Evolutionary conservation across 2,113 vertebrate genomes (phyloP), one percentile per base, ranked within the genome.

Genomic region (Labrus mixtus): DNA sequence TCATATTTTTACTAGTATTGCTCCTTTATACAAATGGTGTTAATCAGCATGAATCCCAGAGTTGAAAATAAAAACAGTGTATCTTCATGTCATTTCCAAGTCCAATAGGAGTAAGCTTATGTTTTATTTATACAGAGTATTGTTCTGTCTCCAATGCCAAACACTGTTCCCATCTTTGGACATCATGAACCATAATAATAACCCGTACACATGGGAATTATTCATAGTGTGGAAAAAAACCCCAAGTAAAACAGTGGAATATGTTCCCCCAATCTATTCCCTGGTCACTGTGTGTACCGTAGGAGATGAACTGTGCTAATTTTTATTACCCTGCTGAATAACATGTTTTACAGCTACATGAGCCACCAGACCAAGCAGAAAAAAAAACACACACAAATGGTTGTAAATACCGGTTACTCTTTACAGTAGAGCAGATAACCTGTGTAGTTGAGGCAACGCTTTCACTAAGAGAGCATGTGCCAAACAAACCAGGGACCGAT

Each of bases 381-480:
- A 87, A 91, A 91, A 77, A 66, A 25, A 72, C 13, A 66, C 13
- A 80, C 77, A 75, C 15, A 25, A 33, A 48, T 57, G 53, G 67
- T 60, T 78, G 73, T 92, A 92, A 91, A 90, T 89, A 79, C 71
- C 79, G 50, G 58, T 33, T 29, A 68, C 72, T 73, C 82, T 13
- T 61, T 69, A 50, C 41, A 53, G 60, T 33, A 13, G 54, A 86
- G 53, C 15, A 67, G 60, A 67, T 33, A 70, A 68, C 43, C 43
- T 48, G 56, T 51, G 59, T 79, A 60, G 68, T 81, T 73, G 53
- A 23, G 62, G 62, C 37, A 69, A 65, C 36, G 48, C 15, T 71
- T 78, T 66, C 15, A 64, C 23, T 0, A 1, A 62, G 43, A 55
- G 22, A 6, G 19, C 36, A 60, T 55, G 50, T 57, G 46, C 48